Evolutionary conservation across 2,113 vertebrate genomes (phyloP).

Genomic region (Epinephelus fuscoguttatus): DNA sequence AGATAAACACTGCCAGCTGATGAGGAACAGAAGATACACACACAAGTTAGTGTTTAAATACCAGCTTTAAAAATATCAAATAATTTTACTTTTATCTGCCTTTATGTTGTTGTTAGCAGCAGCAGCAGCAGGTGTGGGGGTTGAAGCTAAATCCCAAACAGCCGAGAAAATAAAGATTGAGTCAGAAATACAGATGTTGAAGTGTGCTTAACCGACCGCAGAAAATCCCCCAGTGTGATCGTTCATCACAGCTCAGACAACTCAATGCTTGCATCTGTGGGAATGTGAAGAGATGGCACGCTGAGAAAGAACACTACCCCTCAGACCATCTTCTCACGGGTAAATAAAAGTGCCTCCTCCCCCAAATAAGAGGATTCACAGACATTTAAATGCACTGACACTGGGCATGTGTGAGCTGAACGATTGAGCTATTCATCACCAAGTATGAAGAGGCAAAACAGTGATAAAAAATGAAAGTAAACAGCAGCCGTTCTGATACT

Average conservation of each 20-base stretch:
- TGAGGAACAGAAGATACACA: background rate
- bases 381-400: conserved; percentile 29
- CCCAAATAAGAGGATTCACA: background rate
- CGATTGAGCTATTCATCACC: conserved; percentile 18
- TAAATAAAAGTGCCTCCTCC: conserved; percentile 9
- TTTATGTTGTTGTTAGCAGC: background rate
- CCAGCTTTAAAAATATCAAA: too few relatives aligned
- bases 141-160: conserved; percentile 12
- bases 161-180: conserved; percentile 36
- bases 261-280: conserved; percentile 1
- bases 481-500: background rate
- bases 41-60: background rate
- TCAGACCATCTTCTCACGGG: background rate
- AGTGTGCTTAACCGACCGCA: background rate
- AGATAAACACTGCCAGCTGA: conserved; percentile 91
- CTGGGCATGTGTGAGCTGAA: conserved; percentile 22
- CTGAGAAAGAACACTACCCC: background rate
- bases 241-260: background rate
- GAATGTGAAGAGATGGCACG: background rate
- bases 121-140: background rate
- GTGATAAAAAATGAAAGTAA: background rate
- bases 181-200: conserved; percentile 21
- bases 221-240: background rate
- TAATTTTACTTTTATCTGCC: background rate
- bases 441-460: background rate